Evolutionary conservation across 2,113 vertebrate species (phyloP), one percentile per base, ranked within the genome.

Genomic region (Apistogramma diplotaenia): DNA sequence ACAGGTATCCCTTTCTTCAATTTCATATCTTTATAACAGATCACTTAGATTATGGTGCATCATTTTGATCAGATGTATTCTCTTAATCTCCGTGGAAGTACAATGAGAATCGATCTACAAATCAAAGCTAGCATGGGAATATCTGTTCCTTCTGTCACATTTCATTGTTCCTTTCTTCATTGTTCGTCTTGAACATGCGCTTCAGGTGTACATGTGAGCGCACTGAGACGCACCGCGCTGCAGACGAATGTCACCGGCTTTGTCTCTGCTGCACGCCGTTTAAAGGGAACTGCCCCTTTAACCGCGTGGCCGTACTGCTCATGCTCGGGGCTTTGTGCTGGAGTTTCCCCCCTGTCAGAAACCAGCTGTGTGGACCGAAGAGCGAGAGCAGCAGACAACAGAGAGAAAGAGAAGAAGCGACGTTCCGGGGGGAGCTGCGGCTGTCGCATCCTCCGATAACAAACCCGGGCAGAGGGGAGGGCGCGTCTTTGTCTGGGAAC

Each of bases 211-310:
- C 27, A 40, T 40, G 37, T 40, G 37, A 4, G 3, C 49, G 6
- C 3, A 4, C 15, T 0, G 53, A 21, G 46, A 4, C 23, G 1
- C 23, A 19, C 15, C 7, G 3, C 2, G 76, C 67, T 58, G 76
- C 70, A 76, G 61, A 4, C 56, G 23, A 1, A 40, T 55, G 76
- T 40, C 80, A 67, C 62, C 62, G 1, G 13, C 82, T 84, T 73
- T 83, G 72, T 82, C 82, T 82, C 10, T 25, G 56, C 79, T 67
- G 59, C 76, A 11, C 27, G 57, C 46, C n/a, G 33, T 84, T 79
- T 76, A 61, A 46, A 60, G 6, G 80, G 84, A 35, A 55, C 89
- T 88, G 91, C 2, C 89, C 87, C 93, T 93, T 93, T 93, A 93
- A 93, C 85, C 79, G 78, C 6, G 62, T 9, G 76, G 13, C 16